phyloP scores from a whole-genome alignment of 2,888 invertebrate genomes.

The Eledona agricola region DNA sequence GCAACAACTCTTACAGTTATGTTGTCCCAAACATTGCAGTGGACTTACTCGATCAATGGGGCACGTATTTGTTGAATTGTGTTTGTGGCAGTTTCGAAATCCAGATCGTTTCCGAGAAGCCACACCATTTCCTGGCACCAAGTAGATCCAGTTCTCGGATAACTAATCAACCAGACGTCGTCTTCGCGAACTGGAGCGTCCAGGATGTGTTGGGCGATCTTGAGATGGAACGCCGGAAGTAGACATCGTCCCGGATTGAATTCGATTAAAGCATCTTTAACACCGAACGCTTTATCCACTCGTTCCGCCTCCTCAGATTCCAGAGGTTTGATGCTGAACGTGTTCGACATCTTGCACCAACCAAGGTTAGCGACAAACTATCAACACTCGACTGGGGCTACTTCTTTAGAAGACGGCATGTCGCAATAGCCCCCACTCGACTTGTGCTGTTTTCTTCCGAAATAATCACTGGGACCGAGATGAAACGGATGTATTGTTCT shows the following conservation, averaged over 20 bases:
- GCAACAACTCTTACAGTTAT: no score
- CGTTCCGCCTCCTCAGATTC: slow-evolving; percentile 55
- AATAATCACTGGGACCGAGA: no score
- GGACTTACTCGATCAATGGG: slow-evolving; percentile 75
- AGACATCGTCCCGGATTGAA: slow-evolving; percentile 77
- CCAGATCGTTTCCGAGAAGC: slow-evolving; percentile 82
- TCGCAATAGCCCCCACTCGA: slow-evolving; percentile 25
- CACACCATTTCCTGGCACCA: slow-evolving; percentile 96
- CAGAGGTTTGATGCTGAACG: slow-evolving; percentile 32
- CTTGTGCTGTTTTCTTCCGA: neutral
- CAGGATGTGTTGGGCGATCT: slow-evolving; percentile 74
- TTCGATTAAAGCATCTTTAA: slow-evolving; percentile 74
- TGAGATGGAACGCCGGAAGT: slow-evolving; percentile 74
- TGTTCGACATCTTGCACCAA: slow-evolving; percentile 2
- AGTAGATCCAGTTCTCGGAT: slow-evolving; percentile 93
- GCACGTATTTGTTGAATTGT: slow-evolving; percentile 70
- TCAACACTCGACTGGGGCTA: slow-evolving; percentile 1
- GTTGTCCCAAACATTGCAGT: neutral
- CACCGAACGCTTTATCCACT: slow-evolving; percentile 74
- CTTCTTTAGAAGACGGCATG: slow-evolving; percentile 12
- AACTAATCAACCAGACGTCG: slow-evolving; percentile 88
- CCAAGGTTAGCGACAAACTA: slow-evolving; percentile 2
- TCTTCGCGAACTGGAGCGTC: slow-evolving; percentile 76
- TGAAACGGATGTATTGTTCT: no score
- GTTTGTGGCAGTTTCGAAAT: slow-evolving; percentile 78